These are phyloP conservation scores for Rostratula benghalensis DNA, from an alignment of 2,113 vertebrate genomes.

Conservation along the genomic window DNA sequence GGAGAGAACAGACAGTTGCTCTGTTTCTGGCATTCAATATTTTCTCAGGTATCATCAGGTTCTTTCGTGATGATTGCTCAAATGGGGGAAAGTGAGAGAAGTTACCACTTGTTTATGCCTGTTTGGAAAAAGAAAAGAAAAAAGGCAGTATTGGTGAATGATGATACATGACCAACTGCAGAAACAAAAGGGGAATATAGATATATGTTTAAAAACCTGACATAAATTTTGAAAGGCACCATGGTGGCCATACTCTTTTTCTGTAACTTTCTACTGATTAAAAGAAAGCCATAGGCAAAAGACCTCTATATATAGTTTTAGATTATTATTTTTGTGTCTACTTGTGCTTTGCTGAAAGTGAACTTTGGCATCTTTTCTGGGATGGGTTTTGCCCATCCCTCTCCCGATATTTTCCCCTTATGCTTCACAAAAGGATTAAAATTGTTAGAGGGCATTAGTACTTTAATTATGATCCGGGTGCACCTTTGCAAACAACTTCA, in stretches of 20 bases:
- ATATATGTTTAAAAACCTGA: background rate
- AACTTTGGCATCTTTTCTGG: slow-evolving; percentile 24
- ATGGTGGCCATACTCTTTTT: background rate
- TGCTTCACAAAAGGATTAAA: slow-evolving; percentile 3
- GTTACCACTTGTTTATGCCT: background rate
- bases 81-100: background rate
- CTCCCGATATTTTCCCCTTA: background rate
- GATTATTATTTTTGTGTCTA: background rate
- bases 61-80: background rate
- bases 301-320: background rate
- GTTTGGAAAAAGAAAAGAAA: background rate
- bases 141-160: background rate
- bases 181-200: background rate
- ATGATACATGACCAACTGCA: background rate
- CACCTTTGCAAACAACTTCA: slow-evolving; percentile 37
- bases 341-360: background rate
- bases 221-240: background rate
- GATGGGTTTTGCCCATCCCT: background rate
- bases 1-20: background rate
- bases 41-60: background rate
- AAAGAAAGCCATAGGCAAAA: background rate
- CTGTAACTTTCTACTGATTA: background rate
- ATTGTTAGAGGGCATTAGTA: background rate
- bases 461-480: slow-evolving; percentile 31
- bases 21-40: background rate